Conservation (phyloP, 2,888 invertebrate species). For the Eristalis pertinax region DNA sequence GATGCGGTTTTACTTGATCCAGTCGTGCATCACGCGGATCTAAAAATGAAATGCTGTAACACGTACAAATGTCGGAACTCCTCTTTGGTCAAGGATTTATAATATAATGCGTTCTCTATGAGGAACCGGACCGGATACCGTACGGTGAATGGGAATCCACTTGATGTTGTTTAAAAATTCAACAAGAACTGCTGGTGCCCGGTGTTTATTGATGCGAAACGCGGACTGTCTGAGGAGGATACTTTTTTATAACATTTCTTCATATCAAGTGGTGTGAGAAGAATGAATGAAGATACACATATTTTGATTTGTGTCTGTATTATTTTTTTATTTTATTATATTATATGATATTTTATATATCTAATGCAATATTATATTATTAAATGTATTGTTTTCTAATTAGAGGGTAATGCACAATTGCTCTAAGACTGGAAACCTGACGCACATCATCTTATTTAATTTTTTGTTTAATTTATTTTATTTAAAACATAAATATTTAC, state of each 20-base stretch:
- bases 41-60: not conserved
- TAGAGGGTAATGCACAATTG: too few species aligned
- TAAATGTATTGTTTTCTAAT: too few species aligned
- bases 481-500: too few species aligned
- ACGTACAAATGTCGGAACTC: not conserved
- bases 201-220: not conserved
- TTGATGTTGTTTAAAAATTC: not conserved
- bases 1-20: constrained; percentile 26
- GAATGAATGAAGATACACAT: too few species aligned
- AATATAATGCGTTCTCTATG: not conserved
- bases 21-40: constrained; percentile 6
- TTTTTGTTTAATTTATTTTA: too few species aligned
- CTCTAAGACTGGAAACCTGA: too few species aligned
- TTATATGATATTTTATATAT: too few species aligned
- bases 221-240: not conserved
- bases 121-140: not conserved
- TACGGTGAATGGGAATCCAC: not conserved
- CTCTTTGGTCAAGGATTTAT: not conserved
- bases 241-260: not conserved
- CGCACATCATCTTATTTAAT: too few species aligned
- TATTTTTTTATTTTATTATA: too few species aligned
- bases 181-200: not conserved
- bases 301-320: too few species aligned
- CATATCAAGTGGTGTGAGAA: not conserved
- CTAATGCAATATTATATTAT: too few species aligned